Base-by-base conservation (phyloP, 2,888 invertebrate species). In the Hypena proboscidalis region DNA sequence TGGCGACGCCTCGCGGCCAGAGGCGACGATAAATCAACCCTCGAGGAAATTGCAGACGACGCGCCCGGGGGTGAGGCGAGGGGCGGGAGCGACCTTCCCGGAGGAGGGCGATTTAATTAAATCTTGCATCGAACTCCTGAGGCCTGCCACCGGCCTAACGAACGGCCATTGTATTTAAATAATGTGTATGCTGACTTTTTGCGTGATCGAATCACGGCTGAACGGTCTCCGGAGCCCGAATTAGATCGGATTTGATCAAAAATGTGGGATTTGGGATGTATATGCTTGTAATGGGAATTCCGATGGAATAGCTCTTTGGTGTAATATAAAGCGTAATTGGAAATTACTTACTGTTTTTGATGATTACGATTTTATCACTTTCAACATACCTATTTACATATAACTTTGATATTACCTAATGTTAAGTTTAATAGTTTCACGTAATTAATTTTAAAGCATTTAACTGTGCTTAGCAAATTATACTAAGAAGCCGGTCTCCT, bases 111-210 rank as follows among this genome's bases (percentile, higher is more conserved):
- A 92, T 92, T 92, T 92, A 92, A 92, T 92, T 92, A 92, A 92
- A 92, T 92, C 92, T 92, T 92, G 90, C 91, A 90, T 91, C 90
- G 91, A 92, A 91, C 90, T 91, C 85, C 88, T 86, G 88, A 88
- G 88, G 88, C 86, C 80, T 76, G 82, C 81, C 81, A 75, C 77
- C 70, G 65, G 75, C 79, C 88, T 90, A 90, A 90, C 89, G 90
- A 90, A 90, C 85, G 83, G 69, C 88, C 80, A 90, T 90, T 90
- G 90, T 90, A 85, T 85, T 90, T 86, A 84, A 90, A 90, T 89
- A 90, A 87, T 83, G 85, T 76, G 81, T 82, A 82, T 80, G 82
- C 77, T 74, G 84, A 85, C 82, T 89, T 88, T 89, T 88, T 85
- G 77, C 72, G 61, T 63, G 70, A 77, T 74, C 66, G 61, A 72